Evolutionary conservation across 2,113 vertebrate genomes (phyloP), one percentile per base, ranked within the genome.

Genomic region (Canis aureus): DNA sequence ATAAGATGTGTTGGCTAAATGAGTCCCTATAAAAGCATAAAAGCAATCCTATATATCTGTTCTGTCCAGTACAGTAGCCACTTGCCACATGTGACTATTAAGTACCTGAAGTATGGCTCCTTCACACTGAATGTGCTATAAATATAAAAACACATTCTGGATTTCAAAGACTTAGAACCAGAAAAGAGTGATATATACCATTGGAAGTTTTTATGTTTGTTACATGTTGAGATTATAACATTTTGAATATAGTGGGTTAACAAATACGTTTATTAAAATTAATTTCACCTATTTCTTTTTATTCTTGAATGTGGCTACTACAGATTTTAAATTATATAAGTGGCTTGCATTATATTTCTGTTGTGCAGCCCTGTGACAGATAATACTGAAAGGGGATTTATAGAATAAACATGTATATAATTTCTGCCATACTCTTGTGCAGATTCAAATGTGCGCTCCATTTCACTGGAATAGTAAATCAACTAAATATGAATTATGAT

Each of bases 191-290:
- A 82, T 95, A 59, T 38, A 59, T n/a, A 19, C n/a, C 43, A 60
- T 64, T 55, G 67, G 20, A 17, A 81, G 38, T 55, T 85, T 95
- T 97, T 88, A 88, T 81, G 79, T 57, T 89, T 32, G 29, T 71
- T 74, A 92, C 10, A 60, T 92, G 53, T 80, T 81, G 8, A 78
- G 89, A 78, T 27, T 4, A 64, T 79, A 92, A 94, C n/a, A 91
- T 92, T 89, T 80, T 32, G 29, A 38, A 57, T 83, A 78, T 22
- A 78, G 0, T n/a, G 13, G 2, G n/a, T 87, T 89, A 91, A 69
- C 15, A 85, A 88, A 80, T 64, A 57, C n/a, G 89, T 64, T 89
- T 89, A 84, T 53, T 35, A 78, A 87, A 59, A 94, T 69, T 78
- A 82, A 82, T 86, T 43, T 82, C n/a, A 79, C 4, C 22, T 69